These are phyloP conservation scores for Hypomecis punctinalis DNA, from an alignment of 2,888 invertebrate species.

Conservation along the genomic window DNA sequence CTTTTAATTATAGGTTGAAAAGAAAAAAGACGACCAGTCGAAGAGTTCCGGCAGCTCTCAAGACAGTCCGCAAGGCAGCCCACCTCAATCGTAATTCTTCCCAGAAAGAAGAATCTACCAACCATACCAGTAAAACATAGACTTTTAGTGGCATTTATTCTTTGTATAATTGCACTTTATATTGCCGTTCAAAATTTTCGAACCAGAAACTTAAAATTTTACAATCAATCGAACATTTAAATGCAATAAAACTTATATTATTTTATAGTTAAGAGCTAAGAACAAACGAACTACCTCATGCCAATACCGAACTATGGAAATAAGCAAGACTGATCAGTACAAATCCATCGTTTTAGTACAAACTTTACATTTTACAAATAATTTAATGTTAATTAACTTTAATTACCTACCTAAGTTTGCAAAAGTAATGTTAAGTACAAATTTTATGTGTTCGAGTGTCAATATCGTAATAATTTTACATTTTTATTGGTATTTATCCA, in stretches of 20 bases:
- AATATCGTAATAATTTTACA: conserved; percentile 71
- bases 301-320: conserved; percentile 59
- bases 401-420: conserved; percentile 66
- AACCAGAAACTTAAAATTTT: conserved; percentile 6
- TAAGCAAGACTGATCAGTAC: conserved; percentile 81
- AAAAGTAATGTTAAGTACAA: conserved; percentile 79
- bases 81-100: conserved; percentile 61
- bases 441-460: conserved; percentile 83
- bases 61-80: conserved; percentile 68
- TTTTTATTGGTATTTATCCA: conserved; percentile 77
- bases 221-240: conserved; percentile 2
- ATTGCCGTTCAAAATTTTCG: conserved; percentile 13
- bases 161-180: conserved; percentile 37
- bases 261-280: conserved; percentile 30
- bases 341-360: conserved; percentile 74
- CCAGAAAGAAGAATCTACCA: conserved; percentile 26
- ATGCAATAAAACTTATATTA: conserved; percentile 8
- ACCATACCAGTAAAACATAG: conserved; percentile 20
- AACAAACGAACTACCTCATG: conserved; percentile 65
- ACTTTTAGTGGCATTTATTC: conserved; percentile 42
- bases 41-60: conserved; percentile 73
- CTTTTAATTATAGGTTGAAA: conserved; percentile 66
- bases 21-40: conserved; percentile 71
- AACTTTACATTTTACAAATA: conserved; percentile 56
- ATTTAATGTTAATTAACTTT: conserved; percentile 60